A percentile compares a stretch with the other conserved stretches of the same genome.
Evolutionary conservation across 2,797 vertebrate genomes (phyloP).

Genomic region (Lepus oiostolus): DNA sequence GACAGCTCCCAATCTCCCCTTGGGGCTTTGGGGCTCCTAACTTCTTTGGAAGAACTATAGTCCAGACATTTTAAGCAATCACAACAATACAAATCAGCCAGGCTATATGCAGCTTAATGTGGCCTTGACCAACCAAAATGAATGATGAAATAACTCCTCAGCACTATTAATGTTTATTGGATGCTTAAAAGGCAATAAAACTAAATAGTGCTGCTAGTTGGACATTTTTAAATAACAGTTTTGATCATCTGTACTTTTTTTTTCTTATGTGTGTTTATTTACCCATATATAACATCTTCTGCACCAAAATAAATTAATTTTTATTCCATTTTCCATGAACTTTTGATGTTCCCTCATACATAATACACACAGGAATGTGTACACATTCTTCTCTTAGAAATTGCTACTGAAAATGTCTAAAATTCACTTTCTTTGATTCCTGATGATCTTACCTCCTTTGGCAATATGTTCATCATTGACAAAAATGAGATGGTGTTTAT

Average conservation of each 20-base stretch:
- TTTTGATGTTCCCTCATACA: not conserved
- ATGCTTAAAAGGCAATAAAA: slow-evolving; percentile 50
- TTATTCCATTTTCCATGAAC: too few relatives aligned
- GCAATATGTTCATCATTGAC: slow-evolving; percentile 26
- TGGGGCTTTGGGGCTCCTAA: not conserved
- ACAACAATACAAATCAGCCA: not conserved
- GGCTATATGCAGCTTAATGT: slow-evolving; percentile 46
- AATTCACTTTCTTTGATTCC: slow-evolving; percentile 47
- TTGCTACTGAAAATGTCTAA: slow-evolving; percentile 26
- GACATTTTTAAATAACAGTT: slow-evolving; percentile 14
- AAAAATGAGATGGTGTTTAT: slow-evolving; percentile 15
- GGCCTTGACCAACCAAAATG: slow-evolving; percentile 34
- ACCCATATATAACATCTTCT: not conserved
- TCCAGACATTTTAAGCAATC: slow-evolving; percentile 32
- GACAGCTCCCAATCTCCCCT: not conserved
- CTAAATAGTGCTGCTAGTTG: not conserved
- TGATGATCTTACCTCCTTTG: slow-evolving; percentile 47
- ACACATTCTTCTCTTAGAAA: slow-evolving; percentile 21
- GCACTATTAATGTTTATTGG: not conserved
- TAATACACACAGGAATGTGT: not conserved
- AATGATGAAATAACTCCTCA: slow-evolving; percentile 18
- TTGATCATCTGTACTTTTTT: slow-evolving; percentile 45
- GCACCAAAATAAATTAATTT: too few relatives aligned
- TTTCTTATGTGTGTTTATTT: slow-evolving; percentile 17
- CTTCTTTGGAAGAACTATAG: slow-evolving; percentile 41